Base-by-base conservation (phyloP, 2,888 invertebrate genomes). In the Drosophila differens region DNA sequence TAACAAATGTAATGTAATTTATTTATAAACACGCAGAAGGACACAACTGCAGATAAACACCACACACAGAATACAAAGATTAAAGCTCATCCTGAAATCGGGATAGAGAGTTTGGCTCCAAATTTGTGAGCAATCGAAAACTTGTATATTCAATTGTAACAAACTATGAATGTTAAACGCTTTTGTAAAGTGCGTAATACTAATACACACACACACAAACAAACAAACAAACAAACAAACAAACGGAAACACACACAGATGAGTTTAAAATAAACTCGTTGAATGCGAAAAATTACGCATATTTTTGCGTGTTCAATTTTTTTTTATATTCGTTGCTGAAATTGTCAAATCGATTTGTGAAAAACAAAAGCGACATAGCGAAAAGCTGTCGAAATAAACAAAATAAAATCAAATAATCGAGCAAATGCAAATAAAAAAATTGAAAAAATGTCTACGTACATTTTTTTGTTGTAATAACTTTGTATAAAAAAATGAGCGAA, bases 1-100 rank as follows among this genome's bases (percentile, higher is more conserved):
- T 70, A 32, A 70, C 57, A 77, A 88, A 74, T 90, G 74, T 89
- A 90, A 85, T 77, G 76, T 91, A 87, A 89, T 83, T 85, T 83
- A 90, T 90, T 82, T 81, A 81, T 81, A 77, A 82, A 82, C 76
- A 81, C 74, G 76, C 74, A 74, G 84, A 53, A 60, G 30, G 61
- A 62, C 61, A 41, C 41, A 71, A 41, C 78, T 79, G 77, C 66
- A 71, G 60, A 71, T 35, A 74, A 63, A 73, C 51, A 70, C 61
- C 54, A 60, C 30, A 51, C 41, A 61, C 30, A 51, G 32, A 63
- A 63, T 44, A 55, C 22, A 49, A 67, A 33, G 59, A 60, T 60
- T 25, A 16, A 51, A 68, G 28, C 51, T 59, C 58, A 41, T 57
- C 53, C 51, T 44, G 14, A 28, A 32, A 57, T 33, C 49, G 73